Evolutionary conservation across 1,140 invertebrate species (phyloP).

Genomic region (Cardiocondyla obscurior): DNA sequence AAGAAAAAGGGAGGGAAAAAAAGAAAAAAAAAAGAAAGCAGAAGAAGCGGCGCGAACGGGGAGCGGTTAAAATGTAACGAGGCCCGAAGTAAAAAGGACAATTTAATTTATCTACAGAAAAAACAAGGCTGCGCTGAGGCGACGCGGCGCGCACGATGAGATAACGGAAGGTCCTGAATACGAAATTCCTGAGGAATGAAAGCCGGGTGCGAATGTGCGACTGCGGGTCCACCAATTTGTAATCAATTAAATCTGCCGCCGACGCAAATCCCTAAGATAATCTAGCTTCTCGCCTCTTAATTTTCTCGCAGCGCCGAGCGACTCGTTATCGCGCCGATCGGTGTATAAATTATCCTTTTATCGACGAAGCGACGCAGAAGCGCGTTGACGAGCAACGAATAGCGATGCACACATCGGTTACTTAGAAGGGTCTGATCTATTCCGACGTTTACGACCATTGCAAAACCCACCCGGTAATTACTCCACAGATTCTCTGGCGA

Average conservation of each 20-base stretch:
- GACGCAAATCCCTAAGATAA: slow-evolving; percentile 29
- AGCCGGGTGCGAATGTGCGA: neutral
- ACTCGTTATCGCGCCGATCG: slow-evolving; percentile 38
- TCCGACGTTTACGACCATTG: too few relatives aligned
- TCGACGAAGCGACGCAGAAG: neutral
- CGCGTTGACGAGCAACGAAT: slow-evolving; percentile 4
- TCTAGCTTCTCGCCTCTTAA: slow-evolving; percentile 15
- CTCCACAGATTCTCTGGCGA: too few relatives aligned
- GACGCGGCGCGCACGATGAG: slow-evolving; percentile 23
- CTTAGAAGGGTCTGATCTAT: too few relatives aligned
- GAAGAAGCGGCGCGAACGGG: neutral
- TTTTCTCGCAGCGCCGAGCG: neutral
- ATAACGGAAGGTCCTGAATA: slow-evolving; percentile 39
- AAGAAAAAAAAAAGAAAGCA: neutral
- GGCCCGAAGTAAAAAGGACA: slow-evolving; percentile 32
- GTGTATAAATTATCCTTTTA: slow-evolving; percentile 51
- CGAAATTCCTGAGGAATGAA: slow-evolving; percentile 14
- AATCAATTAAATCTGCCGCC: slow-evolving; percentile 46
- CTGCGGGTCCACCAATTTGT: slow-evolving; percentile 23
- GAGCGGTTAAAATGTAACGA: slow-evolving; percentile 51
- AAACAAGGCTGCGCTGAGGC: slow-evolving; percentile 28
- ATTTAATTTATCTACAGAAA: slow-evolving; percentile 55
- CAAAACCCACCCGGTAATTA: too few relatives aligned
- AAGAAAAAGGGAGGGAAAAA: neutral
- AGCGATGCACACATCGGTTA: too few relatives aligned